A percentile compares a stretch with the other conserved stretches of the same genome.
phyloP scores from a whole-genome alignment of 2,113 vertebrate species.

The Pelecanus crispus region DNA sequence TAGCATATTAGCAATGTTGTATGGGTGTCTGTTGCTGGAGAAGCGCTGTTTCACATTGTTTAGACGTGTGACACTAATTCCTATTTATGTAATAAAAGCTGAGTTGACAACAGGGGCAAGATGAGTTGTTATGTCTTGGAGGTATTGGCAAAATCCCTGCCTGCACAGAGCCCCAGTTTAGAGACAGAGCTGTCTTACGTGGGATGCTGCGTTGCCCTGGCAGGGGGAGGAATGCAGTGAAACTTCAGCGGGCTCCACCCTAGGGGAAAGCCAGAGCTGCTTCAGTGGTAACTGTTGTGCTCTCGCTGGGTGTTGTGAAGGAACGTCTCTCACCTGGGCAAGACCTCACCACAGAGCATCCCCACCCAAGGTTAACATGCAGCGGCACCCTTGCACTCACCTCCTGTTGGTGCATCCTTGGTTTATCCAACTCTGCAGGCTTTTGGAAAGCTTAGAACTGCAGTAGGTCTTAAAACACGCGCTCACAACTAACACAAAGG shows the following conservation, averaged over 20 bases:
- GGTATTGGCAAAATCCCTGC: background rate
- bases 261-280: background rate
- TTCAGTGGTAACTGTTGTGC: fast-evolving
- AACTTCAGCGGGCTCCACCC: background rate
- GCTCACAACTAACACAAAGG: background rate
- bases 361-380: background rate
- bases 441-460: background rate
- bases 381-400: background rate
- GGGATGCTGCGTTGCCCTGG: background rate
- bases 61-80: background rate
- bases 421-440: background rate
- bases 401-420: background rate
- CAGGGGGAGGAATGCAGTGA: fast-evolving
- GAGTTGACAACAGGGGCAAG: background rate
- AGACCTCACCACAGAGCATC: background rate
- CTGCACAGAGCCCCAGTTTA: background rate
- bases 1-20: background rate
- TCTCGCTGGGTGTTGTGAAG: background rate
- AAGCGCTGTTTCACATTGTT: background rate
- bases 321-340: background rate
- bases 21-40: background rate
- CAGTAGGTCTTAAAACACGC: background rate
- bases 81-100: background rate
- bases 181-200: background rate
- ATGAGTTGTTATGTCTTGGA: fast-evolving